Evolutionary conservation across 2,797 vertebrate species (phyloP).

Genomic region (Channallabes apus): DNA sequence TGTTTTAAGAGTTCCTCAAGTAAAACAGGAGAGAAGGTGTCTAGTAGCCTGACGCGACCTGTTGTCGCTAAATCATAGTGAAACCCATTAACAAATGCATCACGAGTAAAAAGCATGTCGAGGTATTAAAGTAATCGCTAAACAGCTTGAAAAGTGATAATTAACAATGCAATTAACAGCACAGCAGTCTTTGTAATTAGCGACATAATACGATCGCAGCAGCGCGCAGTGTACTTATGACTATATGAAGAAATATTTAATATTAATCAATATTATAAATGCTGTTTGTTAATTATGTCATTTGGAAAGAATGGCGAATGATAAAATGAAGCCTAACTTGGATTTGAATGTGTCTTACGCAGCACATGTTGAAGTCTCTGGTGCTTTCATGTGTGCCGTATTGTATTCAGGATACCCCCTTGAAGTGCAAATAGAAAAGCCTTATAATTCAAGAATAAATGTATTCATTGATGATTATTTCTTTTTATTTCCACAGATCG

Average conservation of each 20-base stretch:
- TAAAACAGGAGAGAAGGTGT: neutral
- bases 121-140: neutral
- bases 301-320: neutral
- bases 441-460: neutral
- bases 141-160: slow-evolving; percentile 22
- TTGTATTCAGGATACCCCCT: neutral
- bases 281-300: neutral
- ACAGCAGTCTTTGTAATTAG: slow-evolving; percentile 18
- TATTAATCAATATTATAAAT: neutral
- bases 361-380: neutral
- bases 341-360: neutral
- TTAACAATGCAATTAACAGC: slow-evolving; percentile 23
- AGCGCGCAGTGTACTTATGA: neutral
- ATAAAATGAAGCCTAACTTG: neutral
- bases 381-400: too few species aligned
- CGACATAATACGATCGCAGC: neutral
- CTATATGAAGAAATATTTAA: neutral
- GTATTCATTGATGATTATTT: neutral
- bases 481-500: slow-evolving; percentile 75
- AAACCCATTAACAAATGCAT: neutral
- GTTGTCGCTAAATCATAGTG: neutral
- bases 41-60: neutral
- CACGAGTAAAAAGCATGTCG: neutral
- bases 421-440: neutral
- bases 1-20: neutral